Evolutionary conservation across 2,797 vertebrate species (phyloP).

Genomic region (Darevskia mixta): DNA sequence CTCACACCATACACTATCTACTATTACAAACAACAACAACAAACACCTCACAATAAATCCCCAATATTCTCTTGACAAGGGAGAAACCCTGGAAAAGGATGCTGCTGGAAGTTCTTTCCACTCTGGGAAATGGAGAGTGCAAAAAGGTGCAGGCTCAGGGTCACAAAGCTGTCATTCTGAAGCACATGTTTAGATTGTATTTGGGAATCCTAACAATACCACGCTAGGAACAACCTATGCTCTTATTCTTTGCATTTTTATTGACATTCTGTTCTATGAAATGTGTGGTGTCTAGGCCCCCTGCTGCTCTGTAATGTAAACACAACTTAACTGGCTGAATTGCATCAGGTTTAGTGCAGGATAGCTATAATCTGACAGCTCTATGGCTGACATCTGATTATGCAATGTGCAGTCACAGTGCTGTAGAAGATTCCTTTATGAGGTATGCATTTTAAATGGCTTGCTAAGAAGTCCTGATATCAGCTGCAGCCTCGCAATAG

Average conservation of each 20-base stretch:
- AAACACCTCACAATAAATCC: too few species aligned
- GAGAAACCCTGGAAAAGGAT: not conserved
- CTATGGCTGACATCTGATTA: not conserved
- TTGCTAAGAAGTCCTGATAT: not conserved
- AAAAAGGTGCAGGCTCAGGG: not conserved
- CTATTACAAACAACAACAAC: too few species aligned
- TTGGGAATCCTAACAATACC: not conserved
- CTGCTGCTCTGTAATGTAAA: not conserved
- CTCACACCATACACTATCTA: not conserved
- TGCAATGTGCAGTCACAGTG: not conserved
- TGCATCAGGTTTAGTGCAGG: not conserved
- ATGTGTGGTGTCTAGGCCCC: not conserved
- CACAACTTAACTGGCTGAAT: not conserved
- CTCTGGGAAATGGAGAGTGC: not conserved
- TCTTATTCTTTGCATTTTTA: not conserved
- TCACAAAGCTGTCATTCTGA: not conserved
- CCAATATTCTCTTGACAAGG: too few species aligned
- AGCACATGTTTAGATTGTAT: not conserved
- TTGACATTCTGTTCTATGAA: not conserved
- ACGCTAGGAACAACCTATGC: not conserved
- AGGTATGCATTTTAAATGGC: not conserved
- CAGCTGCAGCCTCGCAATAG: not conserved
- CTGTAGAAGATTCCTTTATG: not conserved
- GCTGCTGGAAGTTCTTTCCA: not conserved
- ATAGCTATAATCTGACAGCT: not conserved